Evolutionary conservation across 2,113 vertebrate genomes (phyloP), one percentile per base, ranked within the genome.

Genomic region (Philantomba maxwellii): DNA sequence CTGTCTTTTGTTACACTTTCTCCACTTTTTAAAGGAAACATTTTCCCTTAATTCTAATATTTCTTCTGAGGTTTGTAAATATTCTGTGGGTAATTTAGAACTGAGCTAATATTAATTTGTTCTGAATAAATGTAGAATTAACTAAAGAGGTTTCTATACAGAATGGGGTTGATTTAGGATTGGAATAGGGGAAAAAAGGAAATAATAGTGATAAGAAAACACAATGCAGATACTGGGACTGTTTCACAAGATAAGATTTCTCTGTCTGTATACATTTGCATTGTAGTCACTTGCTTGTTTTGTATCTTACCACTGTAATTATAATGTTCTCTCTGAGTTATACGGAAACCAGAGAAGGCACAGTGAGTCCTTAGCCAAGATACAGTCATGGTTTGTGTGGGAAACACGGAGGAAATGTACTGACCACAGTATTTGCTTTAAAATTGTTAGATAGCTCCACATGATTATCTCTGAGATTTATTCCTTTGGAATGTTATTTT

Each of bases 171-270:
- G 95, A 89, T 90, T 95, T 94, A 58, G 57, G 10, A 25, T 55
- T 91, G 80, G 87, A 93, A 64, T 66, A 1, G 36, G 64, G 30
- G 14, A 96, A 96, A 95, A 98, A 98, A 98, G 98, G 98, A 99
- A 99, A 99, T 98, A 98, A 98, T 99, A 98, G 97, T 97, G 97
- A 98, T 99, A 99, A 99, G 98, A 98, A 98, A 99, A 98, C 93
- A 98, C 97, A 98, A 98, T 98, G 89, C 4, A 13, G 98, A 98
- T 98, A 87, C 98, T 95, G 97, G 97, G 98, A 96, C 98, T 99
- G 98, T 98, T 98, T 78, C 85, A 89, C 30, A 78, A 99, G 99
- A 99, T 99, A 99, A 99, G 98, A 97, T 98, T 98, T 98, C 77
- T 89, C 83, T 97, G 98, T 98, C 98, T 85, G 0, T 98, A 92